A percentile compares a stretch with the other conserved stretches of the same genome.
Conservation (phyloP, 2,888 invertebrate genomes). For the Idaea straminata region DNA sequence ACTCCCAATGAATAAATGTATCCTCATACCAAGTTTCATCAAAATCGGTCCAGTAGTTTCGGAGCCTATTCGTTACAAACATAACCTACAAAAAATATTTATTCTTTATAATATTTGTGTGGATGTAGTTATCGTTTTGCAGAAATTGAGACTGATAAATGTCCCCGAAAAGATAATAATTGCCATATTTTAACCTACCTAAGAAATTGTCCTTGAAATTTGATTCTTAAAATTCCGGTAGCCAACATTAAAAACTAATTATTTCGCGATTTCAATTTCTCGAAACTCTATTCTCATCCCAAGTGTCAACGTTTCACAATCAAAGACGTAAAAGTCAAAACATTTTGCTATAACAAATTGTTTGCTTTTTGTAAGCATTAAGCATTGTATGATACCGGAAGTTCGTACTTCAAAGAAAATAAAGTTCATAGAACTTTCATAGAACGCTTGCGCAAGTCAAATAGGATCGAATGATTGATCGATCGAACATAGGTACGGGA, state of each 20-base stretch:
- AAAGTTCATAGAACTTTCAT: neutral
- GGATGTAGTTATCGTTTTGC: too few relatives aligned
- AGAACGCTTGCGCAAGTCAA: neutral
- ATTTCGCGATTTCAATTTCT: constrained; percentile 41
- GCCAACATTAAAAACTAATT: constrained; percentile 15
- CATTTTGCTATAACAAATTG: constrained; percentile 61
- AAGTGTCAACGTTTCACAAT: constrained; percentile 48
- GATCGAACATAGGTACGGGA: neutral
- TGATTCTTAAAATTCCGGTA: neutral
- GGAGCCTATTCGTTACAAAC: too few relatives aligned
- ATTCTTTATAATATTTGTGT: too few relatives aligned
- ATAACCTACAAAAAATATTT: too few relatives aligned
- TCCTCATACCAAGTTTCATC: too few relatives aligned
- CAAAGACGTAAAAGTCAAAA: constrained; percentile 61
- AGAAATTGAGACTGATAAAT: too few relatives aligned
- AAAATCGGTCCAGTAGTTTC: too few relatives aligned
- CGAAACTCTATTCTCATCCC: constrained; percentile 52
- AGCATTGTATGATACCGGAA: neutral
- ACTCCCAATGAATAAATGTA: too few relatives aligned
- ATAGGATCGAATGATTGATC: neutral
- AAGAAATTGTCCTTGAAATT: neutral
- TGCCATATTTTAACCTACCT: too few relatives aligned
- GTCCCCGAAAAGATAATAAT: too few relatives aligned
- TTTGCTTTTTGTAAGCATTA: constrained; percentile 16
- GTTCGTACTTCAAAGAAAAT: neutral